Base-by-base conservation (phyloP, 2,797 vertebrate species). In the Fundulus diaphanus region DNA sequence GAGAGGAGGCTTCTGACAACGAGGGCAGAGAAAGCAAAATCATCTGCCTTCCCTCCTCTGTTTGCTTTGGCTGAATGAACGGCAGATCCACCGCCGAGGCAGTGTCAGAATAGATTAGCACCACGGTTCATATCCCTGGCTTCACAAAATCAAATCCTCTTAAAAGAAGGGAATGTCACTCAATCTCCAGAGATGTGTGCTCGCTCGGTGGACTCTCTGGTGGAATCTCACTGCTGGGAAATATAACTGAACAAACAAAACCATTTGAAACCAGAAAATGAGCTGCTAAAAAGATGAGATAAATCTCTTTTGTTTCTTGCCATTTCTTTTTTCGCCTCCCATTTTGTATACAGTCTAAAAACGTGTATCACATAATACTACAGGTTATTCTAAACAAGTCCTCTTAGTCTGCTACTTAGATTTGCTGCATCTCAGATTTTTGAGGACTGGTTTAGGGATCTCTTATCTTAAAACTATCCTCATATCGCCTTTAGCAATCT, bases 71-170 rank as follows among this genome's bases (percentile, higher is more conserved):
- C 82, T 89, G 85, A 91, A 88, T 86, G 91, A 92, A 85, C 80
- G 88, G 89, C 83, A 89, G 88, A 90, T 91, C 91, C 92, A 92
- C 89, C 87, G 83, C 87, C 84, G 89, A 83, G 88, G 89, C 87
- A 76, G 88, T 86, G 94, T 94, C 92, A 87, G 90, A 88, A 92
- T 83, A 93, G 91, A 94, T 94, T 94, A 94, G 87, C 78, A 63
- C 87, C 89, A 91, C 29, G 90, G 87, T 93, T 91, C 92, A 86
- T 92, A 87, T 91, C 87, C 82, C 85, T 61, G 59, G 84, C 85
- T 87, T 89, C 89, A 88, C 90, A 88, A 86, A 94, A 90, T 90
- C 89, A 90, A 95, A 93, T 90, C 90, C 87, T 87, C 90, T 92
- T 92, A 91, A 92, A 93, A 89, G 92, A 88, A 83, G 68, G 44